These are phyloP conservation scores for Cheilosia variabilis DNA, from an alignment of 2,888 invertebrate species.

Conservation along the genomic window DNA sequence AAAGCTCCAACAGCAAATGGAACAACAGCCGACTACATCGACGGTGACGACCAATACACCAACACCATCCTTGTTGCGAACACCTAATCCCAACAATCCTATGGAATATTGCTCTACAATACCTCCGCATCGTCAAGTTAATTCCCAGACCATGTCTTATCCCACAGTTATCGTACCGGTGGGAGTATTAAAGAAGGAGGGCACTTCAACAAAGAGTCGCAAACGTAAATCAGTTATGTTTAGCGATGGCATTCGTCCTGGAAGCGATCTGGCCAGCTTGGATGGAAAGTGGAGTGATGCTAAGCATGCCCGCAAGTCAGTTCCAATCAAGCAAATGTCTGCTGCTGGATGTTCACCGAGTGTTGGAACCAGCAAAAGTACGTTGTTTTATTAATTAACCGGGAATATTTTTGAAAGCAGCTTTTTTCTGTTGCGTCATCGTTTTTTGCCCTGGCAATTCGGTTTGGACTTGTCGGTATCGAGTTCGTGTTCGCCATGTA, in stretches of 20 bases:
- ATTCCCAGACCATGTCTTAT: constrained; percentile 82
- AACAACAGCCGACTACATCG: constrained; percentile 14
- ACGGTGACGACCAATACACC: constrained; percentile 52
- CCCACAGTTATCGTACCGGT: constrained; percentile 93
- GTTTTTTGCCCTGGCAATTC: too few relatives aligned
- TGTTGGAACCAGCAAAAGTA: constrained; percentile 39
- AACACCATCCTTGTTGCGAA: constrained; percentile 80
- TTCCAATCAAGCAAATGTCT: constrained; percentile 6
- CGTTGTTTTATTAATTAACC: neutral
- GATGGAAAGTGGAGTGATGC: constrained; percentile 87
- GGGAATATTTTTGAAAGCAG: too few relatives aligned
- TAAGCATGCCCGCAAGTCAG: constrained; percentile 81
- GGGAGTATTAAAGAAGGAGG: constrained; percentile 89
- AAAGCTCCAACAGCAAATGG: constrained; percentile 81
- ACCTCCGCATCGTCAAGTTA: constrained; percentile 90
- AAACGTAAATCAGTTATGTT: constrained; percentile 92
- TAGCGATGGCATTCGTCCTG: constrained; percentile 93
- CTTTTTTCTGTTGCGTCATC: too few relatives aligned
- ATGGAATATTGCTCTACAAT: constrained; percentile 94
- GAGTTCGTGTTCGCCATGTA: too few relatives aligned
- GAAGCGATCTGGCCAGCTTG: constrained; percentile 92
- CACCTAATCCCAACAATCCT: constrained; percentile 93
- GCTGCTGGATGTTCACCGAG: constrained; percentile 13
- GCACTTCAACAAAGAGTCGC: constrained; percentile 83
- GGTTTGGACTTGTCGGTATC: too few relatives aligned